phyloP scores from a whole-genome alignment of 30 jellyfish, hydroid and myxozoan genomes.

The Sanderia malayensis region DNA sequence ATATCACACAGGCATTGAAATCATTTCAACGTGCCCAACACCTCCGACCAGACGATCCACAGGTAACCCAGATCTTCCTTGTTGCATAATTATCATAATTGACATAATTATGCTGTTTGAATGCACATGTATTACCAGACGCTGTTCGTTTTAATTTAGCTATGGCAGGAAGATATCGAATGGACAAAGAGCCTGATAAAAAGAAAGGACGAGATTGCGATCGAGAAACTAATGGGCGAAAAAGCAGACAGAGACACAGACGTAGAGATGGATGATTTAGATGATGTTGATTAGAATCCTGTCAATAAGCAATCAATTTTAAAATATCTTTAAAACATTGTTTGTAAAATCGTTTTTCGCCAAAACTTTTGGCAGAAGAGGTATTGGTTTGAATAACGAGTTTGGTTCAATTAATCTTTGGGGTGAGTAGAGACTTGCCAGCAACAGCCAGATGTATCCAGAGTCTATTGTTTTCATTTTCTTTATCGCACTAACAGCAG shows the following conservation, averaged over 20 bases:
- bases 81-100: too few relatives aligned
- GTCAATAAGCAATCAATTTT: too few relatives aligned
- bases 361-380: not conserved
- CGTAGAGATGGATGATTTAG: too few relatives aligned
- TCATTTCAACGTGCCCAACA: conserved; percentile 28
- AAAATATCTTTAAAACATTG: conserved; percentile 23
- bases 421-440: conserved; percentile 37
- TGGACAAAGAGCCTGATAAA: conserved; percentile 41
- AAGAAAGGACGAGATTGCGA: conserved; percentile 28
- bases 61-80: conserved; percentile 43
- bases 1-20: conserved; percentile 37
- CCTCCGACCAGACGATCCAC: conserved; percentile 45
- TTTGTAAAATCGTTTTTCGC: conserved; percentile 33
- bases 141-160: too few relatives aligned
- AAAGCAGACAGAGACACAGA: too few relatives aligned
- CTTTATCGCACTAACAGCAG: conserved; percentile 52
- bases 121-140: too few relatives aligned
- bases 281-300: too few relatives aligned
- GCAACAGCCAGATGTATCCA: conserved; percentile 67
- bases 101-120: too few relatives aligned
- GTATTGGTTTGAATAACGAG: conserved; percentile 20
- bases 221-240: too few relatives aligned
- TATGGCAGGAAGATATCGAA: conserved; percentile 43
- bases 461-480: conserved; percentile 46
- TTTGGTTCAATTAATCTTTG: conserved; percentile 14